A percentile compares a stretch with the other conserved stretches of the same genome.
Conservation (phyloP, 2,797 vertebrate species). For the Thunnus albacares region DNA sequence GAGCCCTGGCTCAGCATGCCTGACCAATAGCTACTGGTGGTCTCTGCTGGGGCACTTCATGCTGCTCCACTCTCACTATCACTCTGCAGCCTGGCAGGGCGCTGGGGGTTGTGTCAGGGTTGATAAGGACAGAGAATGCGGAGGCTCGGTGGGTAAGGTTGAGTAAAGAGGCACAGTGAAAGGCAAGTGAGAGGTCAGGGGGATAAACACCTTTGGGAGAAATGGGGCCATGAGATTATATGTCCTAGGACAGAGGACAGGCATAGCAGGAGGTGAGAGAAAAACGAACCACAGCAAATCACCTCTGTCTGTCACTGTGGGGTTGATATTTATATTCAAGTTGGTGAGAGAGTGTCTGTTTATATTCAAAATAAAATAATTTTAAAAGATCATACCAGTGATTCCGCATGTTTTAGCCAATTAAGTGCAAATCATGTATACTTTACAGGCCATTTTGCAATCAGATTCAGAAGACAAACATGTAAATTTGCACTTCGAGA, state of each 20-base stretch:
- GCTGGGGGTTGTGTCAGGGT: slow-evolving; percentile 23
- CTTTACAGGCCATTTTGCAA: slow-evolving; percentile 4
- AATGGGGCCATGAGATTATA: slow-evolving; percentile 84
- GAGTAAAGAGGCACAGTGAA: slow-evolving; percentile 62
- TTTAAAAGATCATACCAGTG: slow-evolving; percentile 20
- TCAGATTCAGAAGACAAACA: slow-evolving; percentile 2
- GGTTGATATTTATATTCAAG: slow-evolving; percentile 69
- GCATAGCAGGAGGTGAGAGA: slow-evolving; percentile 67
- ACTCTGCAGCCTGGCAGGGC: slow-evolving; percentile 34
- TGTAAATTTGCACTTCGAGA: neutral
- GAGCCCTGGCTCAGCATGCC: slow-evolving; percentile 42
- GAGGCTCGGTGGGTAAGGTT: slow-evolving; percentile 36
- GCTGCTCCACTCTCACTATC: slow-evolving; percentile 34
- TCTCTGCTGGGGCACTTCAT: slow-evolving; percentile 31
- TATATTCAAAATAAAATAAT: slow-evolving; percentile 56
- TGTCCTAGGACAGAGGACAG: slow-evolving; percentile 81
- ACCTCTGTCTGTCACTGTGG: slow-evolving; percentile 60
- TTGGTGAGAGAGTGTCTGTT: slow-evolving; percentile 54
- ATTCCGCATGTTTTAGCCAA: slow-evolving; percentile 35
- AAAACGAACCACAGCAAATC: slow-evolving; percentile 65
- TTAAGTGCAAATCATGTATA: neutral
- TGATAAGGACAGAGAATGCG: slow-evolving; percentile 38
- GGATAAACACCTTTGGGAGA: slow-evolving; percentile 84
- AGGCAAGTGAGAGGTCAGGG: slow-evolving; percentile 73
- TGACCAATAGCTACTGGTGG: slow-evolving; percentile 50